A percentile compares a stretch with the other conserved stretches of the same genome.
Evolutionary conservation across 2,797 vertebrate genomes (phyloP).

Genomic region (Sandelia bainsii): DNA sequence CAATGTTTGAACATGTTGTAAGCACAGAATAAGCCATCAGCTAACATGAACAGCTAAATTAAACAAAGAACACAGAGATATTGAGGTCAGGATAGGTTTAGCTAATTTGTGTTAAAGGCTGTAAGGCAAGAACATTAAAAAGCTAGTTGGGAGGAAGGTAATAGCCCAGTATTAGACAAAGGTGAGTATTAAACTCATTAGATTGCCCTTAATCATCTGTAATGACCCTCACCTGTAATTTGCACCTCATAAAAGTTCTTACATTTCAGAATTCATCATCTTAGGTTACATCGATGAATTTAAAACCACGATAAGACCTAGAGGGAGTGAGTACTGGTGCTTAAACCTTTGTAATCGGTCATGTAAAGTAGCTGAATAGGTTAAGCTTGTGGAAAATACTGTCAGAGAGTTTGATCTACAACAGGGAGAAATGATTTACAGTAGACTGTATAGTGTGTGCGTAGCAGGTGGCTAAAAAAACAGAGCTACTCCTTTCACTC

Average conservation of each 20-base stretch:
- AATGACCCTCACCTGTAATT: conserved; percentile 67
- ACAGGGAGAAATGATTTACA: not conserved
- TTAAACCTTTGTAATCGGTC: conserved; percentile 26
- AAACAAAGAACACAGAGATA: conserved; percentile 50
- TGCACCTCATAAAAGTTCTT: conserved; percentile 66
- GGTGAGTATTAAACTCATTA: conserved; percentile 68
- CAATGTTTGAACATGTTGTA: not conserved
- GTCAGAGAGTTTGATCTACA: not conserved
- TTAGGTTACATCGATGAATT: conserved; percentile 40
- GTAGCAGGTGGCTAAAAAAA: too few relatives aligned
- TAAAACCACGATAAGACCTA: conserved; percentile 32
- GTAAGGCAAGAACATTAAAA: conserved; percentile 64
- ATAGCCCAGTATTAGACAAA: conserved; percentile 70
- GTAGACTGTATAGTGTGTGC: too few relatives aligned
- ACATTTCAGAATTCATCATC: conserved; percentile 54
- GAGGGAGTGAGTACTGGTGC: conserved; percentile 3
- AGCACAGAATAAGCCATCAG: conserved; percentile 4
- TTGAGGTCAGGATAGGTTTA: conserved; percentile 67
- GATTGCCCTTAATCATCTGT: conserved; percentile 62
- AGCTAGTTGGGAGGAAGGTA: conserved; percentile 59
- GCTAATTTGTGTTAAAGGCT: conserved; percentile 67
- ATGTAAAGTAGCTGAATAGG: conserved; percentile 12
- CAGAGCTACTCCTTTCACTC: too few relatives aligned
- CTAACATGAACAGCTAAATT: conserved; percentile 40
- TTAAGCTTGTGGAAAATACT: not conserved